These are phyloP conservation scores for Epinephelus lanceolatus DNA, from an alignment of 2,113 vertebrate genomes.

Conservation along the genomic window DNA sequence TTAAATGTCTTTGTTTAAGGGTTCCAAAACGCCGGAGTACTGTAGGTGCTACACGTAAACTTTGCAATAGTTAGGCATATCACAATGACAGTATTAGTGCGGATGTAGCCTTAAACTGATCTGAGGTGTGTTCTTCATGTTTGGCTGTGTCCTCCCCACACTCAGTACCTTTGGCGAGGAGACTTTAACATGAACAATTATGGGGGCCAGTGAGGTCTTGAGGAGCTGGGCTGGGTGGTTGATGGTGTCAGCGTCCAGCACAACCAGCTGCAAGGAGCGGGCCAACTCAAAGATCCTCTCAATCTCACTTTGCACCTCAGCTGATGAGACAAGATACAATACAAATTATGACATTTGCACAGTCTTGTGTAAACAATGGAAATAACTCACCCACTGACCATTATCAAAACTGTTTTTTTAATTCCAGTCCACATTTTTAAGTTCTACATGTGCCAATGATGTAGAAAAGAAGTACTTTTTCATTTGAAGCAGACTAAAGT, in stretches of 20 bases:
- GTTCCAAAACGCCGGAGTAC: too few relatives aligned
- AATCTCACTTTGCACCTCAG: constrained; percentile 97
- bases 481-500: not conserved
- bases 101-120: not conserved
- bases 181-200: constrained; percentile 97
- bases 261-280: constrained; percentile 94
- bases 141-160: not conserved
- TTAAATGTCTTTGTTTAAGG: too few relatives aligned
- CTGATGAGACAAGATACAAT: constrained; percentile 69
- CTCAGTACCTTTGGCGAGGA: constrained; percentile 93
- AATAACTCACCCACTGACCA: not conserved
- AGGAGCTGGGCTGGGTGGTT: constrained; percentile 96
- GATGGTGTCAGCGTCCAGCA: constrained; percentile 96
- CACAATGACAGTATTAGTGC: too few relatives aligned
- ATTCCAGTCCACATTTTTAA: not conserved
- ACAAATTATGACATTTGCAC: not conserved
- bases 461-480: not conserved
- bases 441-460: not conserved
- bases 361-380: not conserved
- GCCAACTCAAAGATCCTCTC: constrained; percentile 98
- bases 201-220: constrained; percentile 96
- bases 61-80: too few relatives aligned
- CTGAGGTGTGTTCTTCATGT: not conserved
- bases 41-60: too few relatives aligned
- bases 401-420: not conserved